Evolutionary conservation across 2,797 vertebrate species (phyloP).

Genomic region (Pteronotus mesoamericanus): DNA sequence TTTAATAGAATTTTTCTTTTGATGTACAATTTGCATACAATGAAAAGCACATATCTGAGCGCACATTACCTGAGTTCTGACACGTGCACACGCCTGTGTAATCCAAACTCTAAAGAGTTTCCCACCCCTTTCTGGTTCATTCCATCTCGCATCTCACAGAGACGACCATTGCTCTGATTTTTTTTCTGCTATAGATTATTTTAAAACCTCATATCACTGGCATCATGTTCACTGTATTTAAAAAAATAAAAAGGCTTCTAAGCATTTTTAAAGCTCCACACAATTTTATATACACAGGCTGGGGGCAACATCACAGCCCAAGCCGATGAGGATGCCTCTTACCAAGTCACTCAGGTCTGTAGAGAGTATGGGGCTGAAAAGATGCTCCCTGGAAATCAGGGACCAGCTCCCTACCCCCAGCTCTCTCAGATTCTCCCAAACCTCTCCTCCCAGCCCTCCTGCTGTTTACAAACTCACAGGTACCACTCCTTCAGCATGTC

Average conservation of each 20-base stretch:
- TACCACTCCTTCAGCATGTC: neutral
- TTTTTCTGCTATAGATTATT: neutral
- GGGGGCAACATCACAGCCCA: neutral
- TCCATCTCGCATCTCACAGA: neutral
- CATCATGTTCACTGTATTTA: neutral
- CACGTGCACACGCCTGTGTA: neutral
- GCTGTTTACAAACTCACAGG: neutral
- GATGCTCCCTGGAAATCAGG: neutral
- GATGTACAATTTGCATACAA: neutral
- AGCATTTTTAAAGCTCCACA: neutral
- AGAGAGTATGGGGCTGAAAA: neutral
- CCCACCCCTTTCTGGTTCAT: neutral
- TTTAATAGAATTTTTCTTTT: neutral
- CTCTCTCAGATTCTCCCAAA: neutral
- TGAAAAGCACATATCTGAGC: neutral
- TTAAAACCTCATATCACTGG: neutral
- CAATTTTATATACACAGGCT: neutral
- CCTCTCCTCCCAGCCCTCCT: neutral
- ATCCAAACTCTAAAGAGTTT: neutral
- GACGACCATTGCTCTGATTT: neutral
- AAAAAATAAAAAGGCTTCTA: neutral
- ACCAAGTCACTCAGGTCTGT: neutral
- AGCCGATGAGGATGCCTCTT: neutral
- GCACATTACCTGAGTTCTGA: neutral
- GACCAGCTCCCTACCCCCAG: accelerated